These are phyloP conservation scores for Antidorcas marsupialis DNA, from an alignment of 2,113 vertebrate species.

Conservation along the genomic window DNA sequence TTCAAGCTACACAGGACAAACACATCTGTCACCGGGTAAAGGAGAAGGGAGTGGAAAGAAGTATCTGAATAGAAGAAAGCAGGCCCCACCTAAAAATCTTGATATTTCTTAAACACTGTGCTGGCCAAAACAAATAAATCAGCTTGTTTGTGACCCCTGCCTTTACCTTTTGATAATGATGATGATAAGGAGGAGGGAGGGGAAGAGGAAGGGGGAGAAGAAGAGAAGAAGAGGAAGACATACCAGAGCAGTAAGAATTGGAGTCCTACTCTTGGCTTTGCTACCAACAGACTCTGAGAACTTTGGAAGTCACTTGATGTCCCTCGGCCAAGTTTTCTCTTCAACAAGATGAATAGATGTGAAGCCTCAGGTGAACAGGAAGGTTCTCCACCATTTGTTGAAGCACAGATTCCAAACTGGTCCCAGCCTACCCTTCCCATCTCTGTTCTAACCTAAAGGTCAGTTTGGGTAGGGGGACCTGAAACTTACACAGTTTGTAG, in stretches of 20 bases:
- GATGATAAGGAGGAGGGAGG: not conserved
- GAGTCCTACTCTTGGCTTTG: not conserved
- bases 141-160: not conserved
- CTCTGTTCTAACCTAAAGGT: not conserved
- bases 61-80: not conserved
- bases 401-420: not conserved
- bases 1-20: not conserved
- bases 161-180: not conserved
- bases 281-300: not conserved
- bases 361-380: not conserved
- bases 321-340: not conserved
- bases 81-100: not conserved
- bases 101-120: not conserved
- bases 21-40: not conserved
- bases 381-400: not conserved
- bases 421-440: not conserved
- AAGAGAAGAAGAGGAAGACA: not conserved
- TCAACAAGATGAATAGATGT: not conserved
- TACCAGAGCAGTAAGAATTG: not conserved
- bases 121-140: not conserved
- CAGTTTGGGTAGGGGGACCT: not conserved
- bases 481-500: not conserved
- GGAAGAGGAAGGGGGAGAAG: rapidly evolving
- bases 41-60: not conserved
- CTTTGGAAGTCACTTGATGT: not conserved